Conservation (phyloP, 2,888 invertebrate genomes). For the Phengaris arion region DNA sequence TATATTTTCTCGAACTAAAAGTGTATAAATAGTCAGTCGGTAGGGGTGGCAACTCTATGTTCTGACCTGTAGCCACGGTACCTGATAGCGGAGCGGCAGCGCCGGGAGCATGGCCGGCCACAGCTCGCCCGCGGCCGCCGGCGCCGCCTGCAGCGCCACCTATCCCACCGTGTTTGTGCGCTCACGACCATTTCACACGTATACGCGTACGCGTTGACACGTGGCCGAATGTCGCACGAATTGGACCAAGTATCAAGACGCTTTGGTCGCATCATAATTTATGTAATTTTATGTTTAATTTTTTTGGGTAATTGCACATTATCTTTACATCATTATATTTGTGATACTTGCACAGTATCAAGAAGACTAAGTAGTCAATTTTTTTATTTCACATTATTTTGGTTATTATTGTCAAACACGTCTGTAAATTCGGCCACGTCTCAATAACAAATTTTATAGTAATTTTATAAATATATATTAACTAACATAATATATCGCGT, state of each 20-base stretch:
- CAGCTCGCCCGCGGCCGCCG: conserved; percentile 54
- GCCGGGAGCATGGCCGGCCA: conserved; percentile 65
- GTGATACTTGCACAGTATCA: too few relatives aligned
- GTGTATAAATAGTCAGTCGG: not conserved
- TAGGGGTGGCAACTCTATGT: conserved; percentile 14
- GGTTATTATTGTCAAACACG: conserved; percentile 4
- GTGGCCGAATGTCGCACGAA: conserved; percentile 14
- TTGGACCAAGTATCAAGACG: conserved; percentile 1
- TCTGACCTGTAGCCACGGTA: conserved; percentile 41
- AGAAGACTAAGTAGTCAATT: too few relatives aligned
- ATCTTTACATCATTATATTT: too few relatives aligned
- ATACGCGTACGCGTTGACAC: conserved; percentile 17
- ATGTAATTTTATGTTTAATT: not conserved
- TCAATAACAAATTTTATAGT: conserved; percentile 21
- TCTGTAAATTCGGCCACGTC: conserved; percentile 15
- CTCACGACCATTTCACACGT: conserved; percentile 20
- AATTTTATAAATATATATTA: not conserved
- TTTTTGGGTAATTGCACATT: too few relatives aligned
- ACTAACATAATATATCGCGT: conserved; percentile 24
- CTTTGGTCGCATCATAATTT: not conserved
- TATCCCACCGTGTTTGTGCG: conserved; percentile 27
- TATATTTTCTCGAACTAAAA: conserved; percentile 20
- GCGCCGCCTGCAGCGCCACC: conserved; percentile 47
- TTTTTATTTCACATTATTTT: not conserved
- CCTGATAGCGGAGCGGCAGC: conserved; percentile 66